Base-by-base conservation (phyloP, 1,140 invertebrate species). In the Tachypleus tridentatus region DNA sequence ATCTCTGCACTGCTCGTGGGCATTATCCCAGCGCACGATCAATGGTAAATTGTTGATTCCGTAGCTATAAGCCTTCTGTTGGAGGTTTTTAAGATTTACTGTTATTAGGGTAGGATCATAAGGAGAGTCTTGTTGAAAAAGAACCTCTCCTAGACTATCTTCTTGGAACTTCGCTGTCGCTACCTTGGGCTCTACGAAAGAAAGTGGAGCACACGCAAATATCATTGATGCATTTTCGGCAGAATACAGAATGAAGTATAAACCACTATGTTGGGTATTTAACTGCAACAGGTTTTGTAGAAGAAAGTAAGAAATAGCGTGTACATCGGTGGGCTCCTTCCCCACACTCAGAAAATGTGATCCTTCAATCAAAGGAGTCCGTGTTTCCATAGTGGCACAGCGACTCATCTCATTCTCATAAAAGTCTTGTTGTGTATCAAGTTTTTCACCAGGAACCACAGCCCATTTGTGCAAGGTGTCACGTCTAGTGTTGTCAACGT, bases 221-320 rank as follows among this genome's bases (percentile, higher is more conserved):
- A 89, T 88, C 59, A 85, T 86, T 68, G 90, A 87, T 4, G 82
- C 75, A 73, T 91, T 87, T 57, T 82, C 82, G 61, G 83, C 82
- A 72, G 93, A 89, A 72, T 87, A 91, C n/a, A 94, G 79, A 11
- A 92, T 89, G 49, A 94, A 77, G 75, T 91, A 93, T 8, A 93
- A 77, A 59, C 89, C 66, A 6, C 59, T 52, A 52, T 60, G 82
- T 11, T 53, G 5, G 51, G 7, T 5, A 29, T 11, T 29, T 49
- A 58, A 11, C 61, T 51, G 51, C 62, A 61, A 49, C 49, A 52
- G 7, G n/a, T 29, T 4, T 29, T 29, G 29, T 29, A 50, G 10
- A 4, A 61, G 62, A 6, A 47, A 8, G 10, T 69, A 62, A 10
- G 64, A 61, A 29, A 52, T 61, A 1, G 62, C 62, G 5, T 61